Conservation (phyloP, 2,113 vertebrate species). For the Pogona vitticeps region DNA sequence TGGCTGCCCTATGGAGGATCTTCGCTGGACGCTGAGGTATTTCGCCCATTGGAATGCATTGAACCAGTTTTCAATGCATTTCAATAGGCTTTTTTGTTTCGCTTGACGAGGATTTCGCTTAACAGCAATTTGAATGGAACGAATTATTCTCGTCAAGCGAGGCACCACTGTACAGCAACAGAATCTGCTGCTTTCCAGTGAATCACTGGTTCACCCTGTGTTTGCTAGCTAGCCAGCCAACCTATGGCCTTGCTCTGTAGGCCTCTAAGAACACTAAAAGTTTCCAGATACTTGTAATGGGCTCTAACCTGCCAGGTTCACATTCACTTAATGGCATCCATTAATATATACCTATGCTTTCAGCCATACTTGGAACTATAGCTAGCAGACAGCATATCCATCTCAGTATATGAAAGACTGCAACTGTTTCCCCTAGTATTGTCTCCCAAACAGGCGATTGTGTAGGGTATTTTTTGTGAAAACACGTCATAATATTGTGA, state of each 20-base stretch:
- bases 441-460: neutral
- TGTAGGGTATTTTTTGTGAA: neutral
- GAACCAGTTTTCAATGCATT: too few species aligned
- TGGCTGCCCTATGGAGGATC: too few species aligned
- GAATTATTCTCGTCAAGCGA: too few species aligned
- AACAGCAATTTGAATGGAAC: too few species aligned
- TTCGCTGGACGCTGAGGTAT: too few species aligned
- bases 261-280: accelerated
- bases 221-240: neutral
- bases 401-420: neutral
- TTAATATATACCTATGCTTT: neutral
- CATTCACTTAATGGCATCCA: neutral
- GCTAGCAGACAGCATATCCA: neutral
- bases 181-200: constrained; percentile 46
- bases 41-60: too few species aligned
- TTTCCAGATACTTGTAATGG: neutral
- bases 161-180: too few species aligned
- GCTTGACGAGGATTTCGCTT: too few species aligned
- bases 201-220: constrained; percentile 3
- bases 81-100: too few species aligned
- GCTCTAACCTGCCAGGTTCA: neutral
- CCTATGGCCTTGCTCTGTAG: neutral
- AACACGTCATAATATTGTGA: neutral
- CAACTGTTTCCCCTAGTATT: neutral
- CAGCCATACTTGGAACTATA: neutral